Evolutionary conservation across 2,113 vertebrate species (phyloP).

Genomic region (Hypanus sabinus): DNA sequence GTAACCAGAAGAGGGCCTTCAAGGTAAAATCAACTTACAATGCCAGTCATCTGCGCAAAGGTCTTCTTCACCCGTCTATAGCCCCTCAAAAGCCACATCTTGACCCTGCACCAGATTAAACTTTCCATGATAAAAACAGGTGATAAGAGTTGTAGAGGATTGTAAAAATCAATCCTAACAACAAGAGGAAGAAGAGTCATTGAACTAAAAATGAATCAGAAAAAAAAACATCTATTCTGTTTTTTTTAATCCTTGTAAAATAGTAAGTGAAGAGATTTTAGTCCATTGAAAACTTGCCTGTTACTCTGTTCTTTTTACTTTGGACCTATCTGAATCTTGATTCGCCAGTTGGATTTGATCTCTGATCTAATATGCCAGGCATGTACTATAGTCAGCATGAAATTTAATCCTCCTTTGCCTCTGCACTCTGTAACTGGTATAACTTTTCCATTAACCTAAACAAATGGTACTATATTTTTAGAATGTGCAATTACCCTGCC

Average conservation of each 20-base stretch:
- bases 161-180: not conserved
- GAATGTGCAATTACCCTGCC: conserved; percentile 56
- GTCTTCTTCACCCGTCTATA: not conserved
- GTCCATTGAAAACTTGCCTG: not conserved
- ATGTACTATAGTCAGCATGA: conserved; percentile 64
- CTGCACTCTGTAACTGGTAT: conserved; percentile 48
- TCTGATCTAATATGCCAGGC: conserved; percentile 54
- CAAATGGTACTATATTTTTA: conserved; percentile 71
- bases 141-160: not conserved
- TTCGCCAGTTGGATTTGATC: conserved; percentile 41
- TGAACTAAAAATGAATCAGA: not conserved
- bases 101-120: not conserved
- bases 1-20: too few relatives aligned
- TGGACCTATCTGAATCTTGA: conserved; percentile 49
- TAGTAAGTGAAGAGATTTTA: not conserved
- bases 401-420: conserved; percentile 55
- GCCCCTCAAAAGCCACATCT: not conserved
- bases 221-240: not conserved
- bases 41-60: not conserved
- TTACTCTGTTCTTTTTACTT: conserved; percentile 49
- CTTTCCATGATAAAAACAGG: not conserved
- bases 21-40: not conserved
- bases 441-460: conserved; percentile 59
- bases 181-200: not conserved
- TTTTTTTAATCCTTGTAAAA: too few relatives aligned